Evolutionary conservation across 1,140 invertebrate species (phyloP), one percentile per base, ranked within the genome.

Genomic region (Drosophila parabipectinata): DNA sequence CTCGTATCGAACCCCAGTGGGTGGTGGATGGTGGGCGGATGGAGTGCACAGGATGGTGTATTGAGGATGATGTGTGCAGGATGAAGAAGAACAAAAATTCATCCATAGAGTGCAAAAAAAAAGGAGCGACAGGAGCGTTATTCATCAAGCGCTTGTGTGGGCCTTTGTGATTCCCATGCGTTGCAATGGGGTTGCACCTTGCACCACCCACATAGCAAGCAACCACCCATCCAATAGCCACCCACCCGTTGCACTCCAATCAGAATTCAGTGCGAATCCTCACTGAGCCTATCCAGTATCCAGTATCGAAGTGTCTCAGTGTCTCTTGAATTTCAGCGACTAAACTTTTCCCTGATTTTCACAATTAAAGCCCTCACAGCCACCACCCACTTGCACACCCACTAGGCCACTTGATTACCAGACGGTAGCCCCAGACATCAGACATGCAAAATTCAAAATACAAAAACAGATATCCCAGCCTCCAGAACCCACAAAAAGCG

Each of bases 391-490:
- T 15, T 9, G 14, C 12, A 4, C 24, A 52, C 44, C 15, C 1
- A 3, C 37, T 34, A 45, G 3, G 30, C n/a, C 24, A 5, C 55
- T 24, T 61, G 18, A 10, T 1, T 26, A 4, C 5, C 8, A 34
- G 24, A 14, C 10, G 1, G 32, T 14, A 7, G 41, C 5, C 8
- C 52, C 67, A 71, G 66, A 72, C 66, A 72, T 74, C 72, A 74
- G 72, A 74, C 72, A 80, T 64, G 44, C 68, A 73, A 75, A 74
- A 71, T 59, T 68, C 61, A 37, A 71, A 71, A 68, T 39, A 68
- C 24, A 51, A 24, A 54, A 48, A 57, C 51, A 37, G 2, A 51
- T 48, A 68, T 47, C 41, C 50, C 30, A 1, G 18, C 15, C 4
- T 5, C n/a, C 7, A 34, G 21, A 3, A 21, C 3, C 21, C 21